phyloP scores from a whole-genome alignment of 2,797 vertebrate species.

The Botia almorhae region DNA sequence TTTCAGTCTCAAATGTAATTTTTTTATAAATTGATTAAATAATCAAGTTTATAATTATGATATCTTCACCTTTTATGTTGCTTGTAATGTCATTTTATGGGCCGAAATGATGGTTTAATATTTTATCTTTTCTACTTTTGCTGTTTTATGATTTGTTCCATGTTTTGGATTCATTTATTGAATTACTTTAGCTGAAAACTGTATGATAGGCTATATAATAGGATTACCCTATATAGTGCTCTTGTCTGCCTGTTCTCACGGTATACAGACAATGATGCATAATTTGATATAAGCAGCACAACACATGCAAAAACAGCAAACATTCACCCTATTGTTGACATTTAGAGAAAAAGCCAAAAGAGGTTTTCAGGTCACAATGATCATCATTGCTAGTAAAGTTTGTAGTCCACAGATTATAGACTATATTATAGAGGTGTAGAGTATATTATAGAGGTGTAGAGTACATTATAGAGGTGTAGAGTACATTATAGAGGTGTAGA shows the following conservation, averaged over 20 bases:
- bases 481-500: too few relatives aligned
- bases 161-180: not conserved
- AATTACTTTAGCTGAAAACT: not conserved
- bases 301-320: not conserved
- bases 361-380: not conserved
- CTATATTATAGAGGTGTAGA: not conserved
- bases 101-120: too few relatives aligned
- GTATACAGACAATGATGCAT: not conserved
- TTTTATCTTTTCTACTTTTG: too few relatives aligned
- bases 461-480: too few relatives aligned
- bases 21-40: too few relatives aligned
- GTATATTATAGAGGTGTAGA: too few relatives aligned
- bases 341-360: not conserved
- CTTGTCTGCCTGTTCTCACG: not conserved
- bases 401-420: not conserved
- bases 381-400: not conserved
- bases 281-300: not conserved
- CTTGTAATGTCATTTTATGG: too few relatives aligned
- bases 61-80: too few relatives aligned
- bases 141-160: too few relatives aligned
- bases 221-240: not conserved
- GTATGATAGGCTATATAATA: too few relatives aligned
- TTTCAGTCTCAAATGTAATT: too few relatives aligned
- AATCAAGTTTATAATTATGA: too few relatives aligned
- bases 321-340: conserved; percentile 7